Evolutionary conservation across 2,797 vertebrate species (phyloP).

Genomic region (Anisognathus igniventris): DNA sequence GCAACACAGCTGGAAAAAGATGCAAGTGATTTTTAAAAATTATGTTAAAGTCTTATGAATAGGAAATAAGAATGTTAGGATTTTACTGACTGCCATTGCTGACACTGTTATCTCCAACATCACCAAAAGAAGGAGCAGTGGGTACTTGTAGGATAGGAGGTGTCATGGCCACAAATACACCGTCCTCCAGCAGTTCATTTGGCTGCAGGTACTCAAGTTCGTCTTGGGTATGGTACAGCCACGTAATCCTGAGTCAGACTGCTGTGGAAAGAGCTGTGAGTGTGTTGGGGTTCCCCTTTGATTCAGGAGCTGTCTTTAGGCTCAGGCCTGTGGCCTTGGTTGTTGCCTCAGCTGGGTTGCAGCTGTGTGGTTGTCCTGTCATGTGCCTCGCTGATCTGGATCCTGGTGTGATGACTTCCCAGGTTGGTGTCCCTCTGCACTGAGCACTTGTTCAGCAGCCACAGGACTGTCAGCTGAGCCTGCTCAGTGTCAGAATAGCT

Average conservation of each 20-base stretch:
- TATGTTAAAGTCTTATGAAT: not conserved
- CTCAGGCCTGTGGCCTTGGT: not conserved
- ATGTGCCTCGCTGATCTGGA: accelerated
- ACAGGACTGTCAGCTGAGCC: not conserved
- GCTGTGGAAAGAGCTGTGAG: not conserved
- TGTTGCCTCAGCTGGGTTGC: not conserved
- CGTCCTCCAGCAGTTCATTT: not conserved
- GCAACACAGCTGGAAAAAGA: not conserved
- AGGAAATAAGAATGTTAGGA: not conserved
- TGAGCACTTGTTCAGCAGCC: not conserved
- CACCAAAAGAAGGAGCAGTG: not conserved
- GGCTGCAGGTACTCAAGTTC: accelerated
- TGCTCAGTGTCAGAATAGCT: not conserved
- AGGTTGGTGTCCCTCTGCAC: not conserved
- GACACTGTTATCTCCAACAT: not conserved
- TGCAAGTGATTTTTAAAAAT: not conserved
- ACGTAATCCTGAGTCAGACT: not conserved
- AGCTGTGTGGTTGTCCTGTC: not conserved
- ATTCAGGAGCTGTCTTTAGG: not conserved
- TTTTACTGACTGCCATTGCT: not conserved
- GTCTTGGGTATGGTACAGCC: not conserved
- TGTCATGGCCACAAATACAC: not conserved
- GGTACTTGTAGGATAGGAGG: not conserved
- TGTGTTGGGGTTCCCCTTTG: not conserved
- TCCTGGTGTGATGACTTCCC: not conserved